These are phyloP conservation scores for Drosophila macrospina DNA, from an alignment of 2,888 invertebrate genomes.

Conservation along the genomic window DNA sequence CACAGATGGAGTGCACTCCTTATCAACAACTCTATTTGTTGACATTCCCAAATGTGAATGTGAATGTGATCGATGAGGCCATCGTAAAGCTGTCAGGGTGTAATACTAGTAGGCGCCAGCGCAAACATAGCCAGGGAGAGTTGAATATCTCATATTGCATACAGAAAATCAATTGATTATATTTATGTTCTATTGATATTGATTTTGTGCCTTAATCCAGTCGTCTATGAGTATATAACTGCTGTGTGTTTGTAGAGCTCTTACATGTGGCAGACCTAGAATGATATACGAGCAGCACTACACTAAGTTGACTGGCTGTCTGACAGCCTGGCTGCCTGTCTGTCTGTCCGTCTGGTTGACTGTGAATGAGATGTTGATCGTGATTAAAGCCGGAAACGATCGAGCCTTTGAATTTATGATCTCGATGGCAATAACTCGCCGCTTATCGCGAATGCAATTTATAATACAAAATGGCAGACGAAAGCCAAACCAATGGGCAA, in stretches of 20 bases:
- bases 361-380: constrained; percentile 49
- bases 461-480: constrained; percentile 79
- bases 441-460: constrained; percentile 77
- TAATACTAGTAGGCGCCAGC: constrained; percentile 76
- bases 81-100: constrained; percentile 69
- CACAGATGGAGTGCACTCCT: background rate
- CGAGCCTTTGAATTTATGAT: constrained; percentile 54
- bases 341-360: constrained; percentile 1
- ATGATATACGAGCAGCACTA: constrained; percentile 31
- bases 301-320: constrained; percentile 8
- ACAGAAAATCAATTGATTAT: constrained; percentile 17
- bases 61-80: constrained; percentile 61
- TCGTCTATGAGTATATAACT: constrained; percentile 14
- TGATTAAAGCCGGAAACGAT: constrained; percentile 71
- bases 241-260: constrained; percentile 19
- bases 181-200: constrained; percentile 33
- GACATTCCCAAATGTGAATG: constrained; percentile 15
- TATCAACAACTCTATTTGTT: constrained; percentile 23
- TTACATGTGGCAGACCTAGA: constrained; percentile 1
- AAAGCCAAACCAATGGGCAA: constrained; percentile 54
- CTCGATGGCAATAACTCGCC: constrained; percentile 62
- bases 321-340: constrained; percentile 5
- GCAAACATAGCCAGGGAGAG: constrained; percentile 20
- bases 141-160: constrained; percentile 21
- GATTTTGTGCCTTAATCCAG: constrained; percentile 30